phyloP scores from a whole-genome alignment of 2,113 vertebrate genomes.

The Bubo bubo region DNA sequence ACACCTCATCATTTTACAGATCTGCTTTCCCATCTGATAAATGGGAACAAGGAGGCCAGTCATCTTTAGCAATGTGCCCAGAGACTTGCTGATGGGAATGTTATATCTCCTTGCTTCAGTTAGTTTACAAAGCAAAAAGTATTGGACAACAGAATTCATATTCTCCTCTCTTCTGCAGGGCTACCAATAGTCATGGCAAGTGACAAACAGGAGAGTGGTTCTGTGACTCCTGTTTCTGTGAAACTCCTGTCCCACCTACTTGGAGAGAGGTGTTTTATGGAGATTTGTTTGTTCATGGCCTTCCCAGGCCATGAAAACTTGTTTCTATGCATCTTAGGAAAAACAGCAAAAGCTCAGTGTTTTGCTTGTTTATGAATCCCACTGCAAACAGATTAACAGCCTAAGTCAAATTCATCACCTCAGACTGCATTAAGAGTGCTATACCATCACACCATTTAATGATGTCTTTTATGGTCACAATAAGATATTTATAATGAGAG shows the following conservation, averaged over 20 bases:
- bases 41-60: background rate
- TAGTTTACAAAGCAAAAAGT: background rate
- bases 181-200: background rate
- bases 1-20: background rate
- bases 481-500: conserved; percentile 70
- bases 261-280: background rate
- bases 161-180: background rate
- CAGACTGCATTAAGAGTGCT: conserved; percentile 34
- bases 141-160: background rate
- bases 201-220: background rate
- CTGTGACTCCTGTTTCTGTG: background rate
- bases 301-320: background rate
- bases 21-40: background rate
- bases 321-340: background rate
- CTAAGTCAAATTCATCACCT: conserved; percentile 6
- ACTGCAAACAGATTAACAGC: background rate
- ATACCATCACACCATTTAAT: conserved; percentile 46
- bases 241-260: background rate
- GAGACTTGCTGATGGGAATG: background rate
- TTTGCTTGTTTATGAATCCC: conserved; percentile 5
- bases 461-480: conserved; percentile 65
- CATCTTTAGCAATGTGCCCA: background rate
- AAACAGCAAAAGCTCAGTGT: background rate
- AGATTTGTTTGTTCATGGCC: background rate
- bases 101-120: background rate